Evolutionary conservation across 2,797 vertebrate genomes (phyloP).

Genomic region (Alca torda): DNA sequence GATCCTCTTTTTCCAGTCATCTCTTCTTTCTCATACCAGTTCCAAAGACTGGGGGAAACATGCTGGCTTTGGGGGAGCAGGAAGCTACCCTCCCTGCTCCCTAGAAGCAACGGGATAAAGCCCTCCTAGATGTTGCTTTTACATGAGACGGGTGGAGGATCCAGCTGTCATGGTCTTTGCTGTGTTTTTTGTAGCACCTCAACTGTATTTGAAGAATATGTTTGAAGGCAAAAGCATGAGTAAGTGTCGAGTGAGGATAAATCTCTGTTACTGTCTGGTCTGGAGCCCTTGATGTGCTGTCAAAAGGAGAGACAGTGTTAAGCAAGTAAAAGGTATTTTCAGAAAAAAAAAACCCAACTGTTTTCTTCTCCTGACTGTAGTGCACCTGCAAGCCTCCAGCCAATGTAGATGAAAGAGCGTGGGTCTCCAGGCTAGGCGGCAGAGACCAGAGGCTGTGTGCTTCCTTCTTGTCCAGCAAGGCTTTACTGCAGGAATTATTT

Average conservation of each 20-base stretch:
- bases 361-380: background rate
- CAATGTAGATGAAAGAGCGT: background rate
- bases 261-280: background rate
- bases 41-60: background rate
- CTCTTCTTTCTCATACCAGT: background rate
- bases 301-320: background rate
- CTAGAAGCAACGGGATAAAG: background rate
- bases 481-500: background rate
- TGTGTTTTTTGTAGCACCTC: background rate
- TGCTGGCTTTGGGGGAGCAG: background rate
- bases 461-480: background rate
- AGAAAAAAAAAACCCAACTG: background rate
- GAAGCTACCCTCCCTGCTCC: background rate
- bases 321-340: background rate
- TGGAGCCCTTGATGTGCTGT: background rate
- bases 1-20: background rate
- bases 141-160: accelerated
- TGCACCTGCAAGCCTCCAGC: background rate
- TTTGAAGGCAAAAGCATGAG: background rate
- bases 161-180: background rate
- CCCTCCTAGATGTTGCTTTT: background rate
- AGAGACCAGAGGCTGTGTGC: background rate
- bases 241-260: background rate
- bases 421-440: background rate
- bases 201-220: background rate